Evolutionary conservation across 2,888 invertebrate species (phyloP), one percentile per base, ranked within the genome.

Genomic region (Caenorhabditis angaria): DNA sequence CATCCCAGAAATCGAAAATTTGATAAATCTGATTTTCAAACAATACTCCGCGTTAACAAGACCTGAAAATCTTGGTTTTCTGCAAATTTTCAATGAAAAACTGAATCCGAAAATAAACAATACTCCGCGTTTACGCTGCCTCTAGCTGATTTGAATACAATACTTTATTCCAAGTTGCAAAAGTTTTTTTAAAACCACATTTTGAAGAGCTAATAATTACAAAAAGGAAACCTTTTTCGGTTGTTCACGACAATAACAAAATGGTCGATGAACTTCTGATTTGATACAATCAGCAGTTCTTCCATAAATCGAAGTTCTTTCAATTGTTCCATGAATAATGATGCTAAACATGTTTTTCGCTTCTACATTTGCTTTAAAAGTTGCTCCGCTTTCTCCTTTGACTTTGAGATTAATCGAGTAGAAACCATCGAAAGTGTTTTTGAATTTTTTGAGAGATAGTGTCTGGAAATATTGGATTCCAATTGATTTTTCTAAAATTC

Each of bases 261-360:
- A 72, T 1, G 72, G 72, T 28, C 72, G 25, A 27, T 61, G 59
- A 32, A 35, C 50, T 18, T 67, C 67, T 6, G 63, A 53, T 12
- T 22, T 61, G 8, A 72, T 57, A 22, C 72, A 72, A 24, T 72
- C 57, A 3, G 72, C 72, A 2, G 72, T 72, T 41, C 67, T 67
- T 0, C 72, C 72, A 24, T 72, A 72, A 28, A 58, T 61, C 54
- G 67, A 67, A 25, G 56, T 72, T 5, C 72, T 18, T 20, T 72
- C 67, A 6, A 72, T 60, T 56, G 61, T 67, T 3, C 72, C 72
- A 5, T 65, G 22, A 2, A 72, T 61, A 27, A 27, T 35, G n/a
- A 71, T 56, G 18, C 60, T 32, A 0, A 51, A 62, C 6, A 8
- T 27, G 1, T 53, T n/a, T 48, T 63, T 51, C 6, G 58, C 35